phyloP scores from a whole-genome alignment of 2,113 vertebrate species.

The Lichenostomus cassidix region DNA sequence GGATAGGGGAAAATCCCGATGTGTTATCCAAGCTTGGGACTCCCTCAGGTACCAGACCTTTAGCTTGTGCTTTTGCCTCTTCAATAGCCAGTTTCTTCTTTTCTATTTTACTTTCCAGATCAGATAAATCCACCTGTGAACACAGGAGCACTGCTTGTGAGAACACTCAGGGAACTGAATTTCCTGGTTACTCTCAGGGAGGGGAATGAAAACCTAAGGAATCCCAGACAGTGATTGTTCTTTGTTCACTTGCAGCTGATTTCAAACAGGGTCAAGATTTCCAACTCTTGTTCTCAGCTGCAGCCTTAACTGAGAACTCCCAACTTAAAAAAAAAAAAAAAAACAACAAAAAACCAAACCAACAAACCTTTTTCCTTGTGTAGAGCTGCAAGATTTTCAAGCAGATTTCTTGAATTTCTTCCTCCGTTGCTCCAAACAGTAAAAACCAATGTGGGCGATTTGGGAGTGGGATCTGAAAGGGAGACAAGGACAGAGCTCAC shows the following conservation, averaged over 20 bases:
- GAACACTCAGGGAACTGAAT: not conserved
- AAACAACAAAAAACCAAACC: too few relatives aligned
- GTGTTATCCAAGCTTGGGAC: conserved; percentile 64
- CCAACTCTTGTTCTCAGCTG: not conserved
- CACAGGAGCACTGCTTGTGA: not conserved
- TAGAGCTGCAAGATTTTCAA: conserved; percentile 81
- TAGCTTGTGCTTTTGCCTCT: conserved; percentile 80
- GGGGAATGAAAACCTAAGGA: not conserved
- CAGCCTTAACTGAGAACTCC: not conserved
- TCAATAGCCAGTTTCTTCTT: conserved; percentile 76
- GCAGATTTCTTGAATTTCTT: conserved; percentile 84
- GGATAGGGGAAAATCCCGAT: conserved; percentile 78
- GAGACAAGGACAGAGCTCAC: not conserved
- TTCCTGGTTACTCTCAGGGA: not conserved
- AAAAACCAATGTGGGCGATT: conserved; percentile 86
- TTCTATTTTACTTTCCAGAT: conserved; percentile 77
- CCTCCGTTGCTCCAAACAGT: conserved; percentile 82
- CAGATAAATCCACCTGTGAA: conserved; percentile 74
- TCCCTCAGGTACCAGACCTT: conserved; percentile 66
- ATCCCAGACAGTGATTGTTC: not conserved
- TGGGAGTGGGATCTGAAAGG: conserved; percentile 82
- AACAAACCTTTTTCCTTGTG: conserved; percentile 78
- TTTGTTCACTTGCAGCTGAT: not conserved
- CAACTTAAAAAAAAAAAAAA: not conserved
- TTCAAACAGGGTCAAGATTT: not conserved